Evolutionary conservation across 1,140 invertebrate species (phyloP).

Genomic region (Brachionus rotundiformis): DNA sequence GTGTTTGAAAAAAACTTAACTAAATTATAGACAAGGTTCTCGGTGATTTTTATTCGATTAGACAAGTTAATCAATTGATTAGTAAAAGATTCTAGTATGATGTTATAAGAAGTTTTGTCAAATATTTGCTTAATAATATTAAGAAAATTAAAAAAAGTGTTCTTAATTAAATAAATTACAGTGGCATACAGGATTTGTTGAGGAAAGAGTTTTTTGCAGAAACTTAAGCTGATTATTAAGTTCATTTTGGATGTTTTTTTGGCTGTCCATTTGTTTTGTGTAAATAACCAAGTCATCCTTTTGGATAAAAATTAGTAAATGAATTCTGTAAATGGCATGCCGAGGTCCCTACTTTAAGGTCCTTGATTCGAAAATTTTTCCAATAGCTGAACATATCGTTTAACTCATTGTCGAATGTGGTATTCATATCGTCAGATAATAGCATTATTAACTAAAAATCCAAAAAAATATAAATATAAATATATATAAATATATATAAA

Average conservation of each 20-base stretch:
- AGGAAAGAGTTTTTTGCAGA: slow-evolving; percentile 23
- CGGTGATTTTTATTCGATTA: slow-evolving; percentile 22
- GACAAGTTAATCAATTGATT: slow-evolving; percentile 2
- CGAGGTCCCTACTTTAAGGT: neutral
- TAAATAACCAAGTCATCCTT: slow-evolving; percentile 29
- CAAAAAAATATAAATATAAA: slow-evolving; percentile 7
- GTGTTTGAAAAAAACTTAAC: slow-evolving; percentile 32
- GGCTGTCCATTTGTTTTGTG: slow-evolving; percentile 16
- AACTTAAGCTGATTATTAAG: slow-evolving; percentile 7
- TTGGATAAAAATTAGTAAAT: neutral
- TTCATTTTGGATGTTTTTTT: slow-evolving; percentile 43
- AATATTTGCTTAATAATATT: slow-evolving; percentile 16
- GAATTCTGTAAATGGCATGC: neutral
- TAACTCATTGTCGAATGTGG: neutral
- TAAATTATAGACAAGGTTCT: slow-evolving; percentile 21
- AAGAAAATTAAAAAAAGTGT: neutral
- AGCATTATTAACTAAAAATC: slow-evolving; percentile 22
- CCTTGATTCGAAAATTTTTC: slow-evolving; percentile 35
- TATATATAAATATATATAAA: too few relatives aligned
- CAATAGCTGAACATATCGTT: slow-evolving; percentile 35
- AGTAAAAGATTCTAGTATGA: slow-evolving; percentile 10
- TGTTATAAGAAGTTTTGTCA: slow-evolving; percentile 28
- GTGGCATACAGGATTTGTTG: slow-evolving; percentile 7
- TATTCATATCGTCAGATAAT: slow-evolving; percentile 21
- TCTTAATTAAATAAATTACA: neutral